Evolutionary conservation across 1,140 invertebrate species (phyloP), one percentile per base, ranked within the genome.

Genomic region (Belonocnema kinseyi): DNA sequence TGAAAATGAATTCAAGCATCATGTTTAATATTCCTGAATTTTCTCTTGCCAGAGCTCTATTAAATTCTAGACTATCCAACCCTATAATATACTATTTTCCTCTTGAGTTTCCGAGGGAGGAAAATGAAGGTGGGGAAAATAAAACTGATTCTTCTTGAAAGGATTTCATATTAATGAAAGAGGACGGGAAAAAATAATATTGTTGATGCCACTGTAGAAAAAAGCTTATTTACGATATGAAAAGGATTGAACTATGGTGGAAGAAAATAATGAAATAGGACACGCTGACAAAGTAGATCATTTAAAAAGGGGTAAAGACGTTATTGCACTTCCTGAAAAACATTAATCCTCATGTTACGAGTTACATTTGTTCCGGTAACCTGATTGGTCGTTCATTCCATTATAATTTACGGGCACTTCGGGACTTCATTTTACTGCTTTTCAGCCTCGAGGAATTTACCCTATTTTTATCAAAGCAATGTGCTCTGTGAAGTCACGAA

Each of bases 371-470:
- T 66, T 66, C 58, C 26, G 33, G 58, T 66, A 66, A 66, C 58
- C 26, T 26, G 40, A 66, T 66, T 66, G 58, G 58, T 66, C 58
- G 58, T 66, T 66, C 58, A 33, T 66, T 66, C 58, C 58, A 66
- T 33, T 66, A 66, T 66, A 66, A 66, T 66, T 66, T 66, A 66
- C 58, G 58, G 33, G 21, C 58, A 66, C 58, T 66, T 66, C 21
- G 58, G 58, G 58, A 66, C 21, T 66, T 66, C 58, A 66, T 66
- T 66, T 66, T 66, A 66, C 21, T 66, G 21, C 26, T 11, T 26
- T 56, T 56, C n/a, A 11, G n/a, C 17, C 53, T 56, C 16, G 16
- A 66, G 13, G 26, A 40, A 66, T 40, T 66, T 66, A n/a, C 52
- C 58, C 16, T 21, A 66, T 66, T 66, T 33, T 33, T 33, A 33